Conservation (phyloP, 2,797 vertebrate genomes). For the Schizopygopsis pylzovi region DNA sequence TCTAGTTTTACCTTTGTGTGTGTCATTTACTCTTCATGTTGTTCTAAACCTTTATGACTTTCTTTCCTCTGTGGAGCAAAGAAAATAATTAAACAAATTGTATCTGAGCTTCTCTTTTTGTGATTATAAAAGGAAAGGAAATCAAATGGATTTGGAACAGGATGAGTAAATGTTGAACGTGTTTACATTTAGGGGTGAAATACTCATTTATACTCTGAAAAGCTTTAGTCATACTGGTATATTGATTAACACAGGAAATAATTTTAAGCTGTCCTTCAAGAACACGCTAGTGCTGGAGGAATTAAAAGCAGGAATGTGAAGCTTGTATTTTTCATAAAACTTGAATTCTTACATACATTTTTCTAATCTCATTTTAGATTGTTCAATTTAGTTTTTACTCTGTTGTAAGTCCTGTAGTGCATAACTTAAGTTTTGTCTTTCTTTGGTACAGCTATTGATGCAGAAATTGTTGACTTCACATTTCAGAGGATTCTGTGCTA, state of each 20-base stretch:
- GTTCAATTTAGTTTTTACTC: background rate
- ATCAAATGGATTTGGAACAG: background rate
- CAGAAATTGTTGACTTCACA: background rate
- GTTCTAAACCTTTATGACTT: background rate
- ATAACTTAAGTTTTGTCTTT: background rate
- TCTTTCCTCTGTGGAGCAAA: background rate
- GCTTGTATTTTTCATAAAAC: background rate
- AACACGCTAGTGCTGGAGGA: background rate
- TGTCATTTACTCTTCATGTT: background rate
- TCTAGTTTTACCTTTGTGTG: background rate
- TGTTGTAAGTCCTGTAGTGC: background rate
- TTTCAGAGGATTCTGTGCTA: no score
- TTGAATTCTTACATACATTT: background rate
- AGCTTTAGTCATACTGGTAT: background rate
- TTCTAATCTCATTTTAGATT: background rate
- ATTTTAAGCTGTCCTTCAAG: slow-evolving; percentile 10
- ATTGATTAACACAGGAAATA: background rate
- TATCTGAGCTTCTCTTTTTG: background rate
- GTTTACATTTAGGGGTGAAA: background rate
- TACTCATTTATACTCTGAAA: background rate
- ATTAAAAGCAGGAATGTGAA: background rate
- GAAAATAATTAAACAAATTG: no score
- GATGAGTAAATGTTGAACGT: background rate
- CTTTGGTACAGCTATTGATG: background rate
- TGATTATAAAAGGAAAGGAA: background rate